These are phyloP conservation scores for Lottia gigantea DNA, from an alignment of 2,888 invertebrate species.

Conservation along the genomic window DNA sequence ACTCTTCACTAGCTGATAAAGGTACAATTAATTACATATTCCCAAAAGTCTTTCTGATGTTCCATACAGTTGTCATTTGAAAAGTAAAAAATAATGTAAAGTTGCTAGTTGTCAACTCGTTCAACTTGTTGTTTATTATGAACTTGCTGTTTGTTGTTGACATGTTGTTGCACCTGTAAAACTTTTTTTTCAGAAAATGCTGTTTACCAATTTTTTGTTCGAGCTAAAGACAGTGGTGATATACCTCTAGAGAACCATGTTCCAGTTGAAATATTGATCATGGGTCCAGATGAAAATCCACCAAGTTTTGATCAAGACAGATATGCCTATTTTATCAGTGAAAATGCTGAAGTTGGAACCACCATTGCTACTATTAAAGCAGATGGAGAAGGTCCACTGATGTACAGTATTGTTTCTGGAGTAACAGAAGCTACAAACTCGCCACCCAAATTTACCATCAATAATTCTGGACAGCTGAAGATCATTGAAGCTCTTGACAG, in stretches of 20 bases:
- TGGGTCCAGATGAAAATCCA: constrained; percentile 77
- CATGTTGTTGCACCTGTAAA: constrained; percentile 15
- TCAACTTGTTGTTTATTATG: too few relatives aligned
- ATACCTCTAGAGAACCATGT: constrained; percentile 80
- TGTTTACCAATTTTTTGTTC: constrained; percentile 85
- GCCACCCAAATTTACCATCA: constrained; percentile 66
- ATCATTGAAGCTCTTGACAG: constrained; percentile 81
- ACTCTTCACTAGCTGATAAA: constrained; percentile 35
- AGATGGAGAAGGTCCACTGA: constrained; percentile 73
- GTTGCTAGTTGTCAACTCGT: not conserved
- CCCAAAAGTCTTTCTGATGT: too few relatives aligned
- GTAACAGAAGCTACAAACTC: constrained; percentile 67
- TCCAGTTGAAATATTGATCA: constrained; percentile 83
- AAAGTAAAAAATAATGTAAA: not conserved
- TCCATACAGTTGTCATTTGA: not conserved
- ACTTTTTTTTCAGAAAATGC: constrained; percentile 46
- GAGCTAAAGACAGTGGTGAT: constrained; percentile 85
- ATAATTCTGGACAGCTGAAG: constrained; percentile 54
- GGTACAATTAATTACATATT: constrained; percentile 25
- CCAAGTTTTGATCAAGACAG: constrained; percentile 81
- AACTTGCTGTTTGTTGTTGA: not conserved
- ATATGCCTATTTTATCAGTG: constrained; percentile 83
- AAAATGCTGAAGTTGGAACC: constrained; percentile 79
- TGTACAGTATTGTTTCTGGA: constrained; percentile 75
- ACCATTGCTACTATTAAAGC: constrained; percentile 78